Base-by-base conservation (phyloP, 1,140 invertebrate species). In the Spodoptera frugiperda region DNA sequence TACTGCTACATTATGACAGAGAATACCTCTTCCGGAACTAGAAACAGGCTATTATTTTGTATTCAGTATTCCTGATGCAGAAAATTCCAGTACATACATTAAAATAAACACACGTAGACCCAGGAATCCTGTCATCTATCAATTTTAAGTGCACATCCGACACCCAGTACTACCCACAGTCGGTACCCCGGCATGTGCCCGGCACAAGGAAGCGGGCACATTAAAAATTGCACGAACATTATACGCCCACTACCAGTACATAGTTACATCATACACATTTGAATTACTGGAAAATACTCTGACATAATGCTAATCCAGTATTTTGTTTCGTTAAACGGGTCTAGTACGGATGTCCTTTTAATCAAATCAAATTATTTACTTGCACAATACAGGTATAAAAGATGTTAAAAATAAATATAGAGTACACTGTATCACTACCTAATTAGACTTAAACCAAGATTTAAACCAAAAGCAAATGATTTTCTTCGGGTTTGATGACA, bases 221-320 rank as follows among this genome's bases (percentile, higher is more conserved):
- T 61, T 61, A 61, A 61, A 61, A 61, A 61, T 39, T 61, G n/a
- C 57, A 61, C 57, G 30, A n/a, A 39, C 57, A 61, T 61, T 57
- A 57, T 30, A 15, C 57, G 30, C 57, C 57, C 19, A 39, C 57
- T 15, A 21, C 6, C 6, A 55, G 10, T 61, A 61, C 57, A 39
- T 61, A 25, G 25, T 25, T 25, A 25, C 57, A 61, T 39, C 25
- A 5, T 15, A 61, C 57, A 61, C 33, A n/a, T 61, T 39, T 15
- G 21, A 15, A 21, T 55, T 55, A 55, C 9, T 21, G 53, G 19
- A 11, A 55, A 55, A 55, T 55, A 21, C 53, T 11, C 9, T 21
- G 17, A 11, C 11, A 55, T 17, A 39, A 39, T 10, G 33, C 33
- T 39, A 9, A 39, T 39, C 33, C 33, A 39, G 33, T 39, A 9